phyloP scores from a whole-genome alignment of 2,888 invertebrate genomes.

The Amphipoea lucens region DNA sequence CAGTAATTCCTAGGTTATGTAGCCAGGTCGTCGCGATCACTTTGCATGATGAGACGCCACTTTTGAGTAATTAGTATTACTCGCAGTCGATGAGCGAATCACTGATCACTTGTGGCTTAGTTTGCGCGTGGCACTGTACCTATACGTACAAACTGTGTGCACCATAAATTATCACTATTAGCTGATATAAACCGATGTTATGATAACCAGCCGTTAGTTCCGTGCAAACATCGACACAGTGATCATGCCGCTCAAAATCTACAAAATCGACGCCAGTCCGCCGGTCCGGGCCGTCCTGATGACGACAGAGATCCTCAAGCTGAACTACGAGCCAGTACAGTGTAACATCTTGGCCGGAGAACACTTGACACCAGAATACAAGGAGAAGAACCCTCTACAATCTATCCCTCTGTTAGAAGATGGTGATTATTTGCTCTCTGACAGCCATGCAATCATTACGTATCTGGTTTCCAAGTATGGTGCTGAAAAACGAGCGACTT shows the following conservation, averaged over 20 bases:
- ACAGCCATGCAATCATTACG: conserved; percentile 76
- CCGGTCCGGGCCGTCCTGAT: conserved; percentile 72
- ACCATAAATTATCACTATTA: conserved; percentile 5
- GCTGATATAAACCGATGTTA: conserved; percentile 14
- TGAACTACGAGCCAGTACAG: conserved; percentile 66
- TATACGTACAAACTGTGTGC: not conserved
- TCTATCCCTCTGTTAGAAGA: conserved; percentile 76
- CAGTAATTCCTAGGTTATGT: too few species aligned
- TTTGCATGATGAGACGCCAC: too few species aligned
- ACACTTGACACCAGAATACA: conserved; percentile 68
- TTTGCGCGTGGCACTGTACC: not conserved
- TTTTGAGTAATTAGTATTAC: not conserved
- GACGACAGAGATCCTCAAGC: conserved; percentile 70
- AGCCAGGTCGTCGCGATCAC: too few species aligned
- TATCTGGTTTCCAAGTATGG: conserved; percentile 78
- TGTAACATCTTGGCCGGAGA: conserved; percentile 65
- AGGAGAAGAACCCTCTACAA: conserved; percentile 75
- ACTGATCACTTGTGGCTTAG: too few species aligned
- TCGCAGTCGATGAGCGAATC: not conserved
- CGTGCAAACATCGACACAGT: not conserved
- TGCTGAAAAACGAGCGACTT: conserved; percentile 66
- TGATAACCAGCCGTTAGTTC: conserved; percentile 1
- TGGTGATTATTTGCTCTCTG: conserved; percentile 72
- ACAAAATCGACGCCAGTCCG: conserved; percentile 71
- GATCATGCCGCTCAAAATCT: conserved; percentile 71